Evolutionary conservation across 2,113 vertebrate genomes (phyloP), one percentile per base, ranked within the genome.

Genomic region (Mola mola): DNA sequence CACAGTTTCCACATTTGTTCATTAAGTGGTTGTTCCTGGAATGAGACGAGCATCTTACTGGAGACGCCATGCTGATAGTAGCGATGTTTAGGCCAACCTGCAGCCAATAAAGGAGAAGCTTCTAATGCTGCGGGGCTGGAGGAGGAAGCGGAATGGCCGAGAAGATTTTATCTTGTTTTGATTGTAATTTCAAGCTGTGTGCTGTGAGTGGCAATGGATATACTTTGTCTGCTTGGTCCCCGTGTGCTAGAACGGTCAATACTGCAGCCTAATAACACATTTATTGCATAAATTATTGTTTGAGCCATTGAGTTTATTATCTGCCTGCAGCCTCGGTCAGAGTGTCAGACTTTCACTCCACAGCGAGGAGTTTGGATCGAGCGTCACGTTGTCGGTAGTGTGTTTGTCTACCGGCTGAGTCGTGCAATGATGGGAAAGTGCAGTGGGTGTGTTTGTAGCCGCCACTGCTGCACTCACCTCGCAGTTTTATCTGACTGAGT

Each of bases 11-110:
- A 73, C 55, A 49, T 37, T 57, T 70, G 16, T 78, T 93, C 78
- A 5, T 87, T 93, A 92, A 90, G 85, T 13, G 65, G 75, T 85
- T 88, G 89, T 92, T 90, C 47, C 34, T 38, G 88, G 88, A 78
- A 7, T 66, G 79, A 47, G 16, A 74, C 75, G 59, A 78, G 49
- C 71, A 88, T 89, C 89, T 85, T 74, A 72, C 62, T 22, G 70
- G 48, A 77, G 31, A 43, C 52, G 73, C 76, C 47, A 51, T 42
- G 71, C 62, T 43, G 34, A 26, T 60, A 15, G 49, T 29, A 21
- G 52, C n/a, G 4, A 48, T 44, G 29, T 29, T 28, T 29, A 38
- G 75, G 56, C 50, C 49, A 13, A 51, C 29, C 15, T 43, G 38
- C 57, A 58, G 76, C 59, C 71, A 26, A 40, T 42, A 42, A 51